Evolutionary conservation across 2,113 vertebrate genomes (phyloP).

Genomic region (Phocoena phocoena): DNA sequence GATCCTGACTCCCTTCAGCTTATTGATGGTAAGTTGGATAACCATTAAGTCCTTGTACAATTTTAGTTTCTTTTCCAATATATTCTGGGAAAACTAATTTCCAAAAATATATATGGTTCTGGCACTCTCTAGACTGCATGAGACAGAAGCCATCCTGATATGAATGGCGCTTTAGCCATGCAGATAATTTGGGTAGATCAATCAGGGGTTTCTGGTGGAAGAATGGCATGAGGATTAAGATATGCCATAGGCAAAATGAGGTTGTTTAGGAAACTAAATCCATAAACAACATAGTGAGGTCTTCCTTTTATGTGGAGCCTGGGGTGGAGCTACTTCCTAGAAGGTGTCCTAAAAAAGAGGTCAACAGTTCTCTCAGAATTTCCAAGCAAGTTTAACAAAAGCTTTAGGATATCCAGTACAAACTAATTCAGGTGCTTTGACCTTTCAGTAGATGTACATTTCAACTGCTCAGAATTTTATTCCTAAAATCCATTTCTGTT

Average conservation of each 20-base stretch:
- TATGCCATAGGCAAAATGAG: neutral
- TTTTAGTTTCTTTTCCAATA: neutral
- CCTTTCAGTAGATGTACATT: neutral
- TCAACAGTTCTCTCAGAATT: neutral
- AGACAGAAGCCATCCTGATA: neutral
- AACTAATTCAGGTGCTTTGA: neutral
- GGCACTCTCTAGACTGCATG: neutral
- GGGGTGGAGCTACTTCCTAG: neutral
- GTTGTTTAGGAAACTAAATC: neutral
- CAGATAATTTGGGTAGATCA: neutral
- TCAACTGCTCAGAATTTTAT: conserved; percentile 21
- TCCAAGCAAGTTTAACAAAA: neutral
- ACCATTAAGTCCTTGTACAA: neutral
- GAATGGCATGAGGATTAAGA: neutral
- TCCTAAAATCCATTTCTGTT: neutral
- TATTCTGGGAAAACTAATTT: neutral
- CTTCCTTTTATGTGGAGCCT: neutral
- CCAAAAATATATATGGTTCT: neutral
- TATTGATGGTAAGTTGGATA: conserved; percentile 85
- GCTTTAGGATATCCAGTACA: neutral
- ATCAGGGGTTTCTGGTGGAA: neutral
- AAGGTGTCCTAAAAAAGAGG: neutral
- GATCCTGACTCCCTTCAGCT: conserved; percentile 85
- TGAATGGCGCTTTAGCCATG: neutral
- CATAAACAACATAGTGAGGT: neutral